Conservation (phyloP, 2,113 vertebrate species). For the Pheucticus melanocephalus region DNA sequence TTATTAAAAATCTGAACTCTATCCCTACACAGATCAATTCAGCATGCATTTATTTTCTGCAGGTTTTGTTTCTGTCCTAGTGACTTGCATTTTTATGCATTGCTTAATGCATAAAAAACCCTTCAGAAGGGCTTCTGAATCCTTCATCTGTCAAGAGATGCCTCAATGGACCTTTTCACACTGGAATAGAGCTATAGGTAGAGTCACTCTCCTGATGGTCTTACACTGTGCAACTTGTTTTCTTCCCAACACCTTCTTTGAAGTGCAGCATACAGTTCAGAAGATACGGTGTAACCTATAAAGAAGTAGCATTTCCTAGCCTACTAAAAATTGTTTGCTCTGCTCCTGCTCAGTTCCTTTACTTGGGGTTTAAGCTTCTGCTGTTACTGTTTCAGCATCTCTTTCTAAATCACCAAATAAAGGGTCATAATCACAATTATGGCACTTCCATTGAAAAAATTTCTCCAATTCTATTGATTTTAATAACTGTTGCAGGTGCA, state of each 20-base stretch:
- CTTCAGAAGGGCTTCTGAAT: neutral
- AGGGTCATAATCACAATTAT: neutral
- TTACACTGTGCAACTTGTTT: neutral
- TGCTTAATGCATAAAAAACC: neutral
- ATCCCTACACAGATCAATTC: neutral
- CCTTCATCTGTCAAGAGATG: neutral
- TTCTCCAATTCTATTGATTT: neutral
- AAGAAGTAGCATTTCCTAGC: neutral
- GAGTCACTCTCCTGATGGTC: neutral
- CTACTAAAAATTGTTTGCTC: neutral
- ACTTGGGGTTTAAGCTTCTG: neutral
- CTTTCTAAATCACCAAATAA: neutral
- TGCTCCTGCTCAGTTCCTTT: neutral
- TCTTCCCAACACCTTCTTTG: neutral
- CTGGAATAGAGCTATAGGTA: neutral
- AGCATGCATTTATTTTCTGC: neutral
- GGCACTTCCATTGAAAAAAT: neutral
- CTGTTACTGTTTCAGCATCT: neutral
- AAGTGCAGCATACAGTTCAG: neutral
- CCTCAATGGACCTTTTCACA: neutral
- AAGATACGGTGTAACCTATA: neutral
- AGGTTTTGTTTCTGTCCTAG: neutral
- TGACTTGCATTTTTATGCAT: neutral
- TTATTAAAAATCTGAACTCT: neutral
- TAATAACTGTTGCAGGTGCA: neutral